A percentile compares a stretch with the other conserved stretches of the same genome.
Evolutionary conservation across 2,797 vertebrate genomes (phyloP).

Genomic region (Odontamblyopus rebecca): DNA sequence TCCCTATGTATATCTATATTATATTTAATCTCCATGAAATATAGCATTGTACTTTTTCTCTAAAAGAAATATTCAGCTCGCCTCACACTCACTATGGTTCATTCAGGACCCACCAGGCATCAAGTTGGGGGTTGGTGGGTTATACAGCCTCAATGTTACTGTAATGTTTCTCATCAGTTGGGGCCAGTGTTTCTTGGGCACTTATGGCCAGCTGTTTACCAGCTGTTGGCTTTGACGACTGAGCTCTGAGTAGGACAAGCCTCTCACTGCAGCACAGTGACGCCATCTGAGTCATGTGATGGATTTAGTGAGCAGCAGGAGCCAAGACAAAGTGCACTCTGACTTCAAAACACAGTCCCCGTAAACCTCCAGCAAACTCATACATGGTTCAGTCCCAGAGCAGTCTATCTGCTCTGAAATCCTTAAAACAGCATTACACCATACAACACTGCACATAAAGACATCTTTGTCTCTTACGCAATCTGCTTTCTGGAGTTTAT

Average conservation of each 20-base stretch:
- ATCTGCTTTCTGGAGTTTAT: neutral
- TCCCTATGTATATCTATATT: too few relatives aligned
- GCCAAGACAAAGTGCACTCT: constrained; percentile 1
- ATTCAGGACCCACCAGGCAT: too few relatives aligned
- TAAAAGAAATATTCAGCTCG: too few relatives aligned
- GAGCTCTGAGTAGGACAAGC: neutral
- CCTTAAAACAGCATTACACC: neutral
- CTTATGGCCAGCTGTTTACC: constrained; percentile 5
- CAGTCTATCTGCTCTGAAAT: neutral
- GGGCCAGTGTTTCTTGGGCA: too few relatives aligned
- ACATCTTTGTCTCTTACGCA: neutral
- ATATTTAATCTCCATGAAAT: too few relatives aligned
- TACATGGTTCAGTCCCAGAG: neutral
- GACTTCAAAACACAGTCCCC: neutral
- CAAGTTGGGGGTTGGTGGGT: too few relatives aligned
- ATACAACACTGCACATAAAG: neutral
- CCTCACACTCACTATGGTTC: too few relatives aligned
- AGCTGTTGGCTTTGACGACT: neutral
- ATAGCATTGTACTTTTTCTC: too few relatives aligned
- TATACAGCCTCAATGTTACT: neutral
- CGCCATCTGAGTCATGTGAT: constrained; percentile 2
- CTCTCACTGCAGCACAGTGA: neutral
- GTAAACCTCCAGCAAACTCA: neutral
- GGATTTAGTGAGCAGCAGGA: neutral
- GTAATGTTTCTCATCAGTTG: neutral